Conservation (phyloP, 2,888 invertebrate species). For the Apodemia zela region DNA sequence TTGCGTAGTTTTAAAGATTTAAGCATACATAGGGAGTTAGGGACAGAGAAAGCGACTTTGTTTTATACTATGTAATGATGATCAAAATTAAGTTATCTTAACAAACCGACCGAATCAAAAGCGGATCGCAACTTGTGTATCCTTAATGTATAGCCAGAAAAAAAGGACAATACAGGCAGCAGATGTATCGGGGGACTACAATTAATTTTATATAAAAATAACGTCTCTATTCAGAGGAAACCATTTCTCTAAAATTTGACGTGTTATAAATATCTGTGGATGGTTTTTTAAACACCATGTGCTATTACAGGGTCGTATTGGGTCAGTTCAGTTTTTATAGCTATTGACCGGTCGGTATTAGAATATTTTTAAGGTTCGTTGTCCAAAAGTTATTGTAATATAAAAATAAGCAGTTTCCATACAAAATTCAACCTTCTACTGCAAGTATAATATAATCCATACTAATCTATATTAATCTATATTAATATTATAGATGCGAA, state of each 20-base stretch:
- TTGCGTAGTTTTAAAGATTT: too few relatives aligned
- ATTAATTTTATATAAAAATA: slow-evolving; percentile 73
- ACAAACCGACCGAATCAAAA: slow-evolving; percentile 46
- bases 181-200: slow-evolving; percentile 67
- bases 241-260: slow-evolving; percentile 76
- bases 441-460: too few relatives aligned
- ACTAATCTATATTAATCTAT: too few relatives aligned
- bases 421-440: too few relatives aligned
- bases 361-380: not conserved
- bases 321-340: slow-evolving; percentile 10
- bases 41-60: too few relatives aligned
- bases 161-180: slow-evolving; percentile 59
- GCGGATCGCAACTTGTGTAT: slow-evolving; percentile 46
- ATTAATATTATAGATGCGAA: too few relatives aligned
- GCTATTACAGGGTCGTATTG: not conserved
- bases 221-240: slow-evolving; percentile 75
- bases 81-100: not conserved
- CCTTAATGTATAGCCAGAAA: slow-evolving; percentile 30
- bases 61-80: too few relatives aligned
- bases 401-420: too few relatives aligned
- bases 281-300: slow-evolving; percentile 46
- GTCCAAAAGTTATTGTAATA: too few relatives aligned
- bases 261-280: slow-evolving; percentile 74
- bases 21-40: too few relatives aligned
- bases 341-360: not conserved